These are phyloP conservation scores for Beris morrisii DNA, from an alignment of 2,888 invertebrate species.

Conservation along the genomic window DNA sequence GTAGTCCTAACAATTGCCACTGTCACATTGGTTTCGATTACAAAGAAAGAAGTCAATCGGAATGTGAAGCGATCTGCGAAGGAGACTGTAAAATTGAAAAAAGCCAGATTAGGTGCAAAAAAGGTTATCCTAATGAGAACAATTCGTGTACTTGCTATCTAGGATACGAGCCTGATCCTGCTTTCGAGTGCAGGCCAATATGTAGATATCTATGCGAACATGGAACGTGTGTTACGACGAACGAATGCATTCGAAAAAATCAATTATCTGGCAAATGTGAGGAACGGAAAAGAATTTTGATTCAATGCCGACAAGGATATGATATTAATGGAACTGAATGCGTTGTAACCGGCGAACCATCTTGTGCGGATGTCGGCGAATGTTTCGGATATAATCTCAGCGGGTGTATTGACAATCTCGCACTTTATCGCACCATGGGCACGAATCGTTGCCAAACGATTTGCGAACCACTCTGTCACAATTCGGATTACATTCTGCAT, in stretches of 20 bases:
- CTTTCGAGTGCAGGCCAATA: constrained; percentile 46
- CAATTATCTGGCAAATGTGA: no score
- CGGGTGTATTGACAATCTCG: constrained; percentile 41
- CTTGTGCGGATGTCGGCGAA: constrained; percentile 42
- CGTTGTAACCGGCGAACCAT: constrained; percentile 36
- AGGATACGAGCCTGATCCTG: neutral
- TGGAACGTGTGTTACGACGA: constrained; percentile 54
- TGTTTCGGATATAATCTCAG: constrained; percentile 46
- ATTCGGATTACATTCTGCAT: constrained; percentile 46
- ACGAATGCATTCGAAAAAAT: constrained; percentile 51
- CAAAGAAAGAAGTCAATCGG: neutral
- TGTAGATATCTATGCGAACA: constrained; percentile 51
- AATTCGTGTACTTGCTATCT: no score
- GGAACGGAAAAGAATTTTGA: no score
- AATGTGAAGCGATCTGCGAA: constrained; percentile 25
- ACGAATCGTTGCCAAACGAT: constrained; percentile 47
- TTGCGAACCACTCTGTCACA: constrained; percentile 47
- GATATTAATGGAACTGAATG: constrained; percentile 1
- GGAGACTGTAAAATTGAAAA: no score
- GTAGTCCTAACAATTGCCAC: neutral
- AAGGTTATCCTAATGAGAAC: no score
- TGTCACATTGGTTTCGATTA: constrained; percentile 27
- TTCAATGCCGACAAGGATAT: no score
- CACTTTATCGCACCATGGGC: constrained; percentile 42
- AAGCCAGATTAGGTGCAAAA: constrained; percentile 4